Conservation (phyloP, 2,113 vertebrate species). For the Pithys albifrons region DNA sequence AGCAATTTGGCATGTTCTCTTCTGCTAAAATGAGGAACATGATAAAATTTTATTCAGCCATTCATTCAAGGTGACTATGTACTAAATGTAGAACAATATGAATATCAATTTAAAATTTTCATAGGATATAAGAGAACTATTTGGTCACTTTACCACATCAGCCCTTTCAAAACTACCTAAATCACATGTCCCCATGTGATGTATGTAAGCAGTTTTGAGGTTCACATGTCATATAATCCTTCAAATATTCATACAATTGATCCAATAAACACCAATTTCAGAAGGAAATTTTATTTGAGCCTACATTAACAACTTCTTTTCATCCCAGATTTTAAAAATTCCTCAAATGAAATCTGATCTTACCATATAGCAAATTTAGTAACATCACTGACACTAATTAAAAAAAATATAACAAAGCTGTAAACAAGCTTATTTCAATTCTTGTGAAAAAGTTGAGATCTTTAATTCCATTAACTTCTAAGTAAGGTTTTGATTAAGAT, state of each 20-base stretch:
- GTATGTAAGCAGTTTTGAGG: accelerated
- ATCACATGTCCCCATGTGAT: not conserved
- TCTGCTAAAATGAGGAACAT: constrained; percentile 1
- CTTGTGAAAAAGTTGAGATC: not conserved
- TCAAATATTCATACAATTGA: not conserved
- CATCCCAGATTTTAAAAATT: not conserved
- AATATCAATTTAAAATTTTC: not conserved
- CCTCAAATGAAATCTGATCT: not conserved
- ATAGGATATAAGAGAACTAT: not conserved
- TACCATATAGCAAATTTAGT: not conserved
- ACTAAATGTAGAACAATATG: not conserved
- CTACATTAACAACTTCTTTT: not conserved
- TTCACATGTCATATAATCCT: not conserved
- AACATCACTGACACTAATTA: not conserved
- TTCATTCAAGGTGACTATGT: constrained; percentile 12
- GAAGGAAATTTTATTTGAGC: not conserved
- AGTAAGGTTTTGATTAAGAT: not conserved
- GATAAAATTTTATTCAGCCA: constrained; percentile 44
- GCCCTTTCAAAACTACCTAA: not conserved
- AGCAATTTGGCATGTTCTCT: not conserved
- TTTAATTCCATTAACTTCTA: not conserved
- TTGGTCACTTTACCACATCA: not conserved
- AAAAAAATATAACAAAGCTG: not conserved
- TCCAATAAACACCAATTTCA: not conserved
- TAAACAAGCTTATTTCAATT: not conserved